phyloP scores from a whole-genome alignment of 37 sponge, comb jelly and placozoan genomes.

The Hexactinellida sp. region DNA sequence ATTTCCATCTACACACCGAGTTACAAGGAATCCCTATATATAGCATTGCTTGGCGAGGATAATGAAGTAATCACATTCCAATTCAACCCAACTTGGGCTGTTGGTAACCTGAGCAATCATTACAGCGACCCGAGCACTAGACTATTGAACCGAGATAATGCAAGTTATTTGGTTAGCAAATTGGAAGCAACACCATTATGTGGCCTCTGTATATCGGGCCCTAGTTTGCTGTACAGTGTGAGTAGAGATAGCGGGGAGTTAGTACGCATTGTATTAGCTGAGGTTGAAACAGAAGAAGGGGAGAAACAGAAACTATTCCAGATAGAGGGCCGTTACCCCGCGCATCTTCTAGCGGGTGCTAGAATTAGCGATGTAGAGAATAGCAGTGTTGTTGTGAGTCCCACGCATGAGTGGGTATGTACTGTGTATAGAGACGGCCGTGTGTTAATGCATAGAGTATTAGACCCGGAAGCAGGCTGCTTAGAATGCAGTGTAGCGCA shows the following conservation, averaged over 20 bases:
- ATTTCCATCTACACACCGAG: neutral
- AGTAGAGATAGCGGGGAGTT: conserved; percentile 7
- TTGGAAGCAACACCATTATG: neutral
- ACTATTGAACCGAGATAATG: neutral
- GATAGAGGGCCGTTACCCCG: neutral
- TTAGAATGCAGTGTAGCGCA: neutral
- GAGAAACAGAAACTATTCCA: neutral
- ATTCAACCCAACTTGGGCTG: neutral
- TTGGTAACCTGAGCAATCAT: neutral
- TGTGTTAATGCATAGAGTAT: neutral
- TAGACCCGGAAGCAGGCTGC: neutral
- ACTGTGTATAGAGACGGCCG: neutral
- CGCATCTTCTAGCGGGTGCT: neutral
- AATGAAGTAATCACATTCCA: conserved; percentile 8
- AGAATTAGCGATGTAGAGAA: neutral
- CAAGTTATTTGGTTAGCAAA: neutral
- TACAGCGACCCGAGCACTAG: conserved; percentile 13
- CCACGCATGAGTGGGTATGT: neutral
- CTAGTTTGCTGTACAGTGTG: conserved; percentile 5
- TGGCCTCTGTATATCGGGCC: neutral
- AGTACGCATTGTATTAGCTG: neutral
- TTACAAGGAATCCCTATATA: neutral
- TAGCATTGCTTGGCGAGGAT: neutral
- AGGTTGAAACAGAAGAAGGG: neutral
- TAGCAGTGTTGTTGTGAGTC: neutral